Percentiles rank a stretch among this genome's conserved stretches.
phyloP scores from a whole-genome alignment of 1,140 invertebrate species.

The Phymorhynchus buccinoides region DNA sequence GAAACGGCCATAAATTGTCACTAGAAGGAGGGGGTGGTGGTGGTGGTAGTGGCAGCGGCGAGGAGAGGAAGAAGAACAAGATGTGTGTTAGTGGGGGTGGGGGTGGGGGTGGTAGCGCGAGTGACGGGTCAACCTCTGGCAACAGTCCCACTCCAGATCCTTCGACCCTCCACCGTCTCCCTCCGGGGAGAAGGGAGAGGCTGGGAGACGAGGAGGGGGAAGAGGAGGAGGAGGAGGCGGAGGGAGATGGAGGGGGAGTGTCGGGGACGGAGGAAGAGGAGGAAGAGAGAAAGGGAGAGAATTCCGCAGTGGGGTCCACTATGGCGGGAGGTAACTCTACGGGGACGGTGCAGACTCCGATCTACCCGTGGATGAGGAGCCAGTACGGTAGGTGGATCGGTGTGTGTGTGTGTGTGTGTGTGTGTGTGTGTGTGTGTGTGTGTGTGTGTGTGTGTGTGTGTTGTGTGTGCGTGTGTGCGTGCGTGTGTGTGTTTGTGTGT shows the following conservation, averaged over 20 bases:
- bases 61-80: not conserved
- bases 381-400: conserved; percentile 44
- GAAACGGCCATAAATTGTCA: conserved; percentile 26
- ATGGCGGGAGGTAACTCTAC: conserved; percentile 34
- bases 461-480: not conserved
- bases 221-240: not conserved
- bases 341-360: conserved; percentile 27
- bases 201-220: not conserved
- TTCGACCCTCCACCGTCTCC: no score
- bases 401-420: conserved; percentile 15
- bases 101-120: not conserved
- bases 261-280: conserved; percentile 14
- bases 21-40: conserved; percentile 40
- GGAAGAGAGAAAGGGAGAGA: conserved; percentile 41
- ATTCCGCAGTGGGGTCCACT: conserved; percentile 25
- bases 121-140: no score
- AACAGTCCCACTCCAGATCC: no score
- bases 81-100: no score
- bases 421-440: conserved; percentile 10
- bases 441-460: not conserved
- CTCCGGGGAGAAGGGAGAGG: no score
- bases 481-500: not conserved
- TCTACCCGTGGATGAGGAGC: conserved; percentile 54
- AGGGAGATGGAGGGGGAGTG: not conserved
- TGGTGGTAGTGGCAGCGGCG: not conserved